A percentile compares a stretch with the other conserved stretches of the same genome.
Conservation (phyloP, 2,888 invertebrate species). For the Meghimatium bilineatum region DNA sequence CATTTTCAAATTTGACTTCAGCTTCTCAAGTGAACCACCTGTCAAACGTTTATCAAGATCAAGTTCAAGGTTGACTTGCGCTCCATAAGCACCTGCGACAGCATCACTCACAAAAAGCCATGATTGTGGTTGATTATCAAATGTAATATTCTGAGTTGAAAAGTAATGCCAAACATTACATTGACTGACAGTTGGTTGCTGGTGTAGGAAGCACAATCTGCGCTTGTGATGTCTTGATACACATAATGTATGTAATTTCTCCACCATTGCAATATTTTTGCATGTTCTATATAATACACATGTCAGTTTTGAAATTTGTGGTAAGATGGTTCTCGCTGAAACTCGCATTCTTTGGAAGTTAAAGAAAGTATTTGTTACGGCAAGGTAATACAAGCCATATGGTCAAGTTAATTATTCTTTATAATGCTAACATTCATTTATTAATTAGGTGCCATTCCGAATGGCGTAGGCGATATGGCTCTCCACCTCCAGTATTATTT, state of each 20-base stretch:
- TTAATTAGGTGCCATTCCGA: too few species aligned
- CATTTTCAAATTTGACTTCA: not conserved
- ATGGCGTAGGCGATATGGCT: too few species aligned
- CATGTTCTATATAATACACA: not conserved
- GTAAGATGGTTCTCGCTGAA: not conserved
- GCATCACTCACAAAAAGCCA: conserved; percentile 46
- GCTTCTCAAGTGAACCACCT: conserved; percentile 5
- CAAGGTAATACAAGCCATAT: too few species aligned
- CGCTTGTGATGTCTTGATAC: not conserved
- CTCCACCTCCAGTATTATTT: too few species aligned
- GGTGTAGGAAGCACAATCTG: not conserved
- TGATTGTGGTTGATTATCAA: conserved; percentile 45
- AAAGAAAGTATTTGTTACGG: too few species aligned
- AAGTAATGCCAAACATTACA: not conserved
- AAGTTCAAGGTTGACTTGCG: conserved; percentile 45
- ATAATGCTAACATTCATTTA: too few species aligned
- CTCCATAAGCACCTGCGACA: conserved; percentile 42
- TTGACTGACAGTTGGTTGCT: not conserved
- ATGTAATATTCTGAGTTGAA: conserved; percentile 12
- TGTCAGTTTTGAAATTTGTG: not conserved
- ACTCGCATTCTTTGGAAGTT: conserved; percentile 11
- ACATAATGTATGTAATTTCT: not conserved
- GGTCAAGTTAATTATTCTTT: too few species aligned
- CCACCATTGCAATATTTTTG: too few species aligned
- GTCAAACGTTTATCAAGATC: conserved; percentile 28